Percentiles rank a stretch among this genome's conserved stretches.
Conservation (phyloP, 2,888 invertebrate genomes). For the Morpho helenor region DNA sequence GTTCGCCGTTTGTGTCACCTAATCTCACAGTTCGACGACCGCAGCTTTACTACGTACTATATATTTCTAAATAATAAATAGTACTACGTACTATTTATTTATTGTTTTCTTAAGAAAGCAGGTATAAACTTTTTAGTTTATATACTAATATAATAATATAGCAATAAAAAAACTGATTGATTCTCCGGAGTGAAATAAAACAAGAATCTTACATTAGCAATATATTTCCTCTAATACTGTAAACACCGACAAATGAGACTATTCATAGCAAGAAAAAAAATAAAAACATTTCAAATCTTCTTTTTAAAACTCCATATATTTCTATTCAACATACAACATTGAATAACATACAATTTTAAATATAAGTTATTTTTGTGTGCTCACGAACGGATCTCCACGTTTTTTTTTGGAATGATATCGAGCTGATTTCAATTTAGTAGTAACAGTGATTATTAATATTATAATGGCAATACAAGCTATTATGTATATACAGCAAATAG, state of each 20-base stretch:
- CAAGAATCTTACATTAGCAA: constrained; percentile 52
- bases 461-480: constrained; percentile 35
- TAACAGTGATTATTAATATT: constrained; percentile 28
- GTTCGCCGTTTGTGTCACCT: too few relatives aligned
- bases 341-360: constrained; percentile 62
- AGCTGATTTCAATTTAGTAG: constrained; percentile 54
- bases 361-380: constrained; percentile 42
- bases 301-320: constrained; percentile 65
- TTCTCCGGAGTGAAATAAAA: constrained; percentile 42
- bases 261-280: constrained; percentile 43
- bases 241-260: constrained; percentile 57
- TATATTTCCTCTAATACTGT: constrained; percentile 74
- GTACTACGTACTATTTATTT: too few relatives aligned
- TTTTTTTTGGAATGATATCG: constrained; percentile 68
- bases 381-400: constrained; percentile 49
- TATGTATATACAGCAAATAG: constrained; percentile 36
- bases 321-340: constrained; percentile 72
- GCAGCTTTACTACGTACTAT: too few relatives aligned
- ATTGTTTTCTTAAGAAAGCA: too few relatives aligned
- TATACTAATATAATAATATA: constrained; percentile 2
- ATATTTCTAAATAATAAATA: too few relatives aligned
- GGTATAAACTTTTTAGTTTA: background rate
- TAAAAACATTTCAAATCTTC: constrained; percentile 51
- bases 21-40: too few relatives aligned
- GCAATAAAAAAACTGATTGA: constrained; percentile 31